phyloP scores from a whole-genome alignment of 2,888 invertebrate genomes.

The Lissonota sp. region DNA sequence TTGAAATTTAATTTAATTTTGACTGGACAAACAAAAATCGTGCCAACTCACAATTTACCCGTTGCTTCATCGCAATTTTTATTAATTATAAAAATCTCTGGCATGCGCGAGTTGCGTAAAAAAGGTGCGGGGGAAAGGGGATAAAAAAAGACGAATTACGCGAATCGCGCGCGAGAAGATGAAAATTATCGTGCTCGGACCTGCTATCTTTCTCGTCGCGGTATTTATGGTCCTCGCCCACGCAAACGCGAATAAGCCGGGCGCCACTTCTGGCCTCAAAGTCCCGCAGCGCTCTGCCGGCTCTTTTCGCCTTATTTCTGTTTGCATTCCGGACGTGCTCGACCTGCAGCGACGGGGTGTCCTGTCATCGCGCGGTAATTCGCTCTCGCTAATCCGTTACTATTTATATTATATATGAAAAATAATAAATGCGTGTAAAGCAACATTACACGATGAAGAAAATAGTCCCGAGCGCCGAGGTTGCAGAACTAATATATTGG shows the following conservation, averaged over 20 bases:
- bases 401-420: slow-evolving; percentile 5
- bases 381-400: slow-evolving; percentile 1
- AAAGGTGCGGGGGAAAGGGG: neutral
- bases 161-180: neutral
- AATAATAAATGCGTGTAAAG: neutral
- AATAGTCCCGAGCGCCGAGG: neutral
- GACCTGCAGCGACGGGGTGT: slow-evolving; percentile 11
- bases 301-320: slow-evolving; percentile 48
- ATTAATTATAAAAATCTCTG: too few species aligned
- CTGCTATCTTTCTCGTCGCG: slow-evolving; percentile 40
- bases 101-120: slow-evolving; percentile 5
- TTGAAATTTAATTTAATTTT: too few species aligned
- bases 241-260: slow-evolving; percentile 63
- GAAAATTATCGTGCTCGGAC: neutral
- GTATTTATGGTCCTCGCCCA: slow-evolving; percentile 68
- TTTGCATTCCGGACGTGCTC: slow-evolving; percentile 60
- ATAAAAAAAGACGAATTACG: slow-evolving; percentile 47
- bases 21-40: too few species aligned
- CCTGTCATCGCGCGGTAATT: slow-evolving; percentile 21
- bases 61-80: too few species aligned
- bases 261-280: slow-evolving; percentile 55
- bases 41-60: too few species aligned
- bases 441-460: neutral
- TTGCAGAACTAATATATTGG: too few species aligned
- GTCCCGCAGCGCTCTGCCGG: slow-evolving; percentile 14